Evolutionary conservation across 2,888 invertebrate genomes (phyloP).

Genomic region (Himalopsyche tibetana): DNA sequence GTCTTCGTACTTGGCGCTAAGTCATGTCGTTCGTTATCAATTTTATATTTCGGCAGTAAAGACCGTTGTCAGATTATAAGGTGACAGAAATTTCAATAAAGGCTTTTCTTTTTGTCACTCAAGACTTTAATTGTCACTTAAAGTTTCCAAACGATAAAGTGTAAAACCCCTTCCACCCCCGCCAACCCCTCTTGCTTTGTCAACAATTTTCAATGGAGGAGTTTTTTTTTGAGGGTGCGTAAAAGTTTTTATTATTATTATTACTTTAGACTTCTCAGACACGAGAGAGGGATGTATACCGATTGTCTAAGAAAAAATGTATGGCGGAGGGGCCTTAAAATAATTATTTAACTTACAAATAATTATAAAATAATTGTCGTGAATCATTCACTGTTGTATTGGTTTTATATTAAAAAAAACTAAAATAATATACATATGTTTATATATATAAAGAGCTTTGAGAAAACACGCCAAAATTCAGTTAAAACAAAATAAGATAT

Average conservation of each 20-base stretch:
- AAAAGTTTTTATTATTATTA: conserved; percentile 18
- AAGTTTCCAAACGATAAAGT: conserved; percentile 34
- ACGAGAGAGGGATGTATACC: not conserved
- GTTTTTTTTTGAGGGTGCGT: conserved; percentile 1
- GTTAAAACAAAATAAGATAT: too few relatives aligned
- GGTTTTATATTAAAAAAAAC: too few relatives aligned
- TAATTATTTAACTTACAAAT: not conserved
- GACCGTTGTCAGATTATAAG: conserved; percentile 30
- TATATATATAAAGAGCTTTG: too few relatives aligned
- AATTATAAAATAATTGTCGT: too few relatives aligned
- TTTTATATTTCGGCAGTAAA: conserved; percentile 35
- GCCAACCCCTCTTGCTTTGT: not conserved
- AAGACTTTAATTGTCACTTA: conserved; percentile 29
- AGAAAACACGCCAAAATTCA: too few relatives aligned
- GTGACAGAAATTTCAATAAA: conserved; percentile 34
- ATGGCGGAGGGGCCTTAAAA: not conserved
- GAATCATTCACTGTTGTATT: too few relatives aligned
- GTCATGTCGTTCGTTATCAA: conserved; percentile 1
- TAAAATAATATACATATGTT: too few relatives aligned
- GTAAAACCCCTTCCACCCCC: not conserved
- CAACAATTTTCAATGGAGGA: conserved; percentile 16
- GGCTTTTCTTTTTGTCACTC: conserved; percentile 15
- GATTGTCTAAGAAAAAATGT: conserved; percentile 5
- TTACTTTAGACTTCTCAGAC: not conserved
- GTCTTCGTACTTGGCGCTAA: too few relatives aligned